Evolutionary conservation across 30 jellyfish, hydroid and myxozoan genomes (phyloP), one percentile per base, ranked within the genome.

Genomic region (Sanderia malayensis): DNA sequence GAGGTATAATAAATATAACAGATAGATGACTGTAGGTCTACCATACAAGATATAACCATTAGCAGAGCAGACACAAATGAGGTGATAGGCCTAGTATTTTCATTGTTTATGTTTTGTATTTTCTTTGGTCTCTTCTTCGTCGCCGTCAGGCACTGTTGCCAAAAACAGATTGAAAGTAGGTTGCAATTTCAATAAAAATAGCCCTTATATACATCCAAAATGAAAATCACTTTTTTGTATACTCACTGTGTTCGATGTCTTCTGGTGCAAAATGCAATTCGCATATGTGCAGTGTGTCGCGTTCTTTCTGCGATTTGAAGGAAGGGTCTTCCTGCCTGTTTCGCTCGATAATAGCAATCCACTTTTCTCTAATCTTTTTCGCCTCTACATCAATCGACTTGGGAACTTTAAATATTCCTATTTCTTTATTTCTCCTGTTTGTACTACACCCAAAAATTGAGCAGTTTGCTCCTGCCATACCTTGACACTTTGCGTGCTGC

Each of bases 191-290:
- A 18, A 46, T 61, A 61, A 19, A 22, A 0, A 3, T 21, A 4
- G 20, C 15, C 1, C 29, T 61, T 0, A 1, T 26, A 61, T 22
- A 3, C 8, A n/a, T 2, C 24, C 74, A 61, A 61, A 41, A 61
- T 61, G 10, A 61, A 61, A 66, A 29, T 34, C 3, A 67, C 30
- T 67, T 71, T 46, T 46, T 71, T 49, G 84, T 34, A 71, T 71
- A 71, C 84, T 71, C 84, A 71, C 84, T 71, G 84, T 71, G 73
- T 71, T 71, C 84, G 72, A 71, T 53, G 84, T 71, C 84, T 71
- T 71, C 84, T 71, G 72, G 73, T 49, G 84, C 73, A 71, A 71
- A 71, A 71, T 71, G 84, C 84, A 71, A 71, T 53, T 71, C 84
- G 62, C 73, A 71, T 46, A 71, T 71, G 72, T 71, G 74, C 74